Percentiles rank a stretch among this genome's conserved stretches.
These are phyloP conservation scores for Tholera decimalis DNA, from an alignment of 2,888 invertebrate genomes.

Conservation along the genomic window DNA sequence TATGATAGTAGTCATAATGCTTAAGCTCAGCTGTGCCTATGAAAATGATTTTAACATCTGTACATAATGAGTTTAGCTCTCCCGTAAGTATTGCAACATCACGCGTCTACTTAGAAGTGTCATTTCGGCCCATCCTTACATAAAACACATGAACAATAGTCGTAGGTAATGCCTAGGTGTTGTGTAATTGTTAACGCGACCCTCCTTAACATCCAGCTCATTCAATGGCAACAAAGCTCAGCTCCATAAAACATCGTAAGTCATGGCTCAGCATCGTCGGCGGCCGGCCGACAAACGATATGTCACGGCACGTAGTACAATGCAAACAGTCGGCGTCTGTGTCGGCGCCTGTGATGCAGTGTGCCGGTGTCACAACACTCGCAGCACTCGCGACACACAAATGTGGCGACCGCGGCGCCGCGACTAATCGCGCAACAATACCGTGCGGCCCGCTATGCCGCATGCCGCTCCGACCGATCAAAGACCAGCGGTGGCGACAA, in stretches of 20 bases:
- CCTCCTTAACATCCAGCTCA: slow-evolving; percentile 76
- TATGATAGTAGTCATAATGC: background rate
- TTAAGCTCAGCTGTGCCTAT: slow-evolving; percentile 27
- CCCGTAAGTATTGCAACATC: slow-evolving; percentile 74
- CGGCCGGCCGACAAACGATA: slow-evolving; percentile 85
- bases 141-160: slow-evolving; percentile 71
- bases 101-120: slow-evolving; percentile 70
- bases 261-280: slow-evolving; percentile 74
- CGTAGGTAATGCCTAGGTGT: slow-evolving; percentile 74
- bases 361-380: slow-evolving; percentile 86
- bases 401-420: slow-evolving; percentile 80
- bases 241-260: slow-evolving; percentile 79
- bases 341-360: slow-evolving; percentile 84
- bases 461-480: slow-evolving; percentile 72
- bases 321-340: slow-evolving; percentile 89
- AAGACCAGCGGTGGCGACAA: slow-evolving; percentile 80
- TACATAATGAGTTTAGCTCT: slow-evolving; percentile 55
- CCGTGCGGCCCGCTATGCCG: slow-evolving; percentile 73
- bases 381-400: slow-evolving; percentile 79
- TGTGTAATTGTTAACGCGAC: slow-evolving; percentile 81
- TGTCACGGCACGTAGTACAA: slow-evolving; percentile 90
- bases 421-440: slow-evolving; percentile 86
- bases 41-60: slow-evolving; percentile 39
- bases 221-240: slow-evolving; percentile 81
- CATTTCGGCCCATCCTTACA: slow-evolving; percentile 69